Conservation (phyloP, 2,113 vertebrate genomes). For the Synodontis membranacea region DNA sequence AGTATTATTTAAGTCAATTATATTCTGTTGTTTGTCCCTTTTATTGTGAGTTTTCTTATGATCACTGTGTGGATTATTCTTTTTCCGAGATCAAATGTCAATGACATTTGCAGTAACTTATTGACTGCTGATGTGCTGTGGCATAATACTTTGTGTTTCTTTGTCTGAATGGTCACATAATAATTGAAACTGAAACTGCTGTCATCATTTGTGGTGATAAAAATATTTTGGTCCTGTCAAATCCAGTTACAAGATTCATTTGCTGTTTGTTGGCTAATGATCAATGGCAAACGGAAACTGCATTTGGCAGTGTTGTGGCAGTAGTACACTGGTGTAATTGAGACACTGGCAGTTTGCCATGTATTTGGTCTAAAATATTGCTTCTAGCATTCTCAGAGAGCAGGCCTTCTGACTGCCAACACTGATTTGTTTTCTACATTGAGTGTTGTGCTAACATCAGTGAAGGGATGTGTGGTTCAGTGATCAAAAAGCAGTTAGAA, state of each 20-base stretch:
- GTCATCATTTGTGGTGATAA: not conserved
- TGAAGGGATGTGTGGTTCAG: not conserved
- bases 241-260: not conserved
- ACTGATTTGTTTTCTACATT: not conserved
- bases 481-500: not conserved
- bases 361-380: not conserved
- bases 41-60: conserved; percentile 5
- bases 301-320: not conserved
- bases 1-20: conserved; percentile 41
- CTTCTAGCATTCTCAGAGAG: not conserved
- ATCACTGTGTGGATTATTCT: not conserved
- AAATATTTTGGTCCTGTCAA: not conserved
- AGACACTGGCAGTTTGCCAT: not conserved
- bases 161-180: not conserved
- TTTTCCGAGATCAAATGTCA: not conserved
- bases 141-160: not conserved
- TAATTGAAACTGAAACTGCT: not conserved
- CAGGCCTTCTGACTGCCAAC: not conserved
- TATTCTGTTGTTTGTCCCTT: conserved; percentile 26
- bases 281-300: not conserved
- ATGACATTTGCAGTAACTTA: not conserved
- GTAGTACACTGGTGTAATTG: not conserved
- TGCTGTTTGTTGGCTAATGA: not conserved
- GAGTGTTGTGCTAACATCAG: not conserved
- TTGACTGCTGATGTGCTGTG: not conserved